Conservation (phyloP, 1,140 invertebrate genomes). For the Nylanderia fulva region DNA sequence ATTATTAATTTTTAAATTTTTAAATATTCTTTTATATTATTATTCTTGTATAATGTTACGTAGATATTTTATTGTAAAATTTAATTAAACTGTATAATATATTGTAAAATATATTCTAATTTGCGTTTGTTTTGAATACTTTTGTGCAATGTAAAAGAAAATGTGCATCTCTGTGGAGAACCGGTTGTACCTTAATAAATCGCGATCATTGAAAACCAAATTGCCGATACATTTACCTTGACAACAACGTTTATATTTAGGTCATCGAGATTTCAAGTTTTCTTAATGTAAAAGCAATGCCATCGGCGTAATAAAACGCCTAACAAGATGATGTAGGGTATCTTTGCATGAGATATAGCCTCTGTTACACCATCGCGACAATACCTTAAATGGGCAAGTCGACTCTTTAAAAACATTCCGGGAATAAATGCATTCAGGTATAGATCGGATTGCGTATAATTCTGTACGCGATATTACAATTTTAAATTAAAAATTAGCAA, state of each 20-base stretch:
- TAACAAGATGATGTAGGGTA: conserved; percentile 68
- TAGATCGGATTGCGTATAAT: conserved; percentile 6
- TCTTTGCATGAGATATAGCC: conserved; percentile 65
- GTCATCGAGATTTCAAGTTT: conserved; percentile 69
- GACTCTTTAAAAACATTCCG: conserved; percentile 38
- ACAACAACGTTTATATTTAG: conserved; percentile 66
- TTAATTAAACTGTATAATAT: conserved; percentile 4
- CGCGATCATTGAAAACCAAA: conserved; percentile 37
- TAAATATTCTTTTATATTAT: no score
- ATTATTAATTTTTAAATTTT: no score
- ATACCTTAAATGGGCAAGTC: conserved; percentile 72
- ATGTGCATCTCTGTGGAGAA: not conserved
- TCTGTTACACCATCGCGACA: conserved; percentile 58
- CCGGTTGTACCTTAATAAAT: not conserved
- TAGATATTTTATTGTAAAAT: conserved; percentile 1
- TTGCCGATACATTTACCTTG: conserved; percentile 59
- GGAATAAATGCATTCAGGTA: conserved; percentile 1
- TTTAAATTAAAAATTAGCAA: not conserved
- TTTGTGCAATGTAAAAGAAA: not conserved
- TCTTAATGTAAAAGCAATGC: conserved; percentile 67
- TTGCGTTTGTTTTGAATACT: not conserved
- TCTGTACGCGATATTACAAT: not conserved
- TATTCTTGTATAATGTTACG: not conserved
- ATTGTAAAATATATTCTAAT: no score
- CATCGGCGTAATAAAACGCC: conserved; percentile 66